Evolutionary conservation across 1,140 invertebrate species (phyloP).

Genomic region (Brachionus manjavacas): DNA sequence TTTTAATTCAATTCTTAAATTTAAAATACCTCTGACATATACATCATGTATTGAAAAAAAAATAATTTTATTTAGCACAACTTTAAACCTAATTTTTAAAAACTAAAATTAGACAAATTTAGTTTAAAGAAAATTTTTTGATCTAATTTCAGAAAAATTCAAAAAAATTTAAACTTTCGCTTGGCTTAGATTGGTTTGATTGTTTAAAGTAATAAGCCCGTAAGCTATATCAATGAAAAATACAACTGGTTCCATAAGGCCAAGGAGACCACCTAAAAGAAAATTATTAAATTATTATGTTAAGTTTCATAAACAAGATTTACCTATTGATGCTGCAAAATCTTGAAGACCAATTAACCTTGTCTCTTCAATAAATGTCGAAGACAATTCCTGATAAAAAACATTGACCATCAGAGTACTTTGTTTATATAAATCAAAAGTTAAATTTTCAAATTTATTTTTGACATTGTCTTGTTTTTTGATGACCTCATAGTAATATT

Average conservation of each 20-base stretch:
- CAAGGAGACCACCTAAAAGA: not conserved
- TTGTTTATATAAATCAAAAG: not conserved
- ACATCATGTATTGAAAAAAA: too few species aligned
- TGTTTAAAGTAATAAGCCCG: not conserved
- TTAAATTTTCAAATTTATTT: not conserved
- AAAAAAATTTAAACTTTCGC: too few species aligned
- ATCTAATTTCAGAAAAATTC: too few species aligned
- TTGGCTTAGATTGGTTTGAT: not conserved
- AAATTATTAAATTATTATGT: too few species aligned
- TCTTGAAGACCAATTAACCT: not conserved
- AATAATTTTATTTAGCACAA: too few species aligned
- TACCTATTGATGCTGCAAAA: not conserved
- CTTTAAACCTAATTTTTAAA: too few species aligned
- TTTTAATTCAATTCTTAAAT: too few species aligned
- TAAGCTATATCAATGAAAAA: not conserved
- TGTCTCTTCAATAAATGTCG: not conserved
- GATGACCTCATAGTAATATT: not conserved
- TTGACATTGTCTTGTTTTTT: not conserved
- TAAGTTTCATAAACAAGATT: too few species aligned
- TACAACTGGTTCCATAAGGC: not conserved
- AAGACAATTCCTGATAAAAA: not conserved
- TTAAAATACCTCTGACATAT: too few species aligned
- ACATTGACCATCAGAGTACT: conserved; percentile 11
- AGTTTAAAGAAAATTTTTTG: too few species aligned
- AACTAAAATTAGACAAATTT: too few species aligned